Evolutionary conservation across 23 tunicate species (phyloP).

Genomic region (Corella eumyota): DNA sequence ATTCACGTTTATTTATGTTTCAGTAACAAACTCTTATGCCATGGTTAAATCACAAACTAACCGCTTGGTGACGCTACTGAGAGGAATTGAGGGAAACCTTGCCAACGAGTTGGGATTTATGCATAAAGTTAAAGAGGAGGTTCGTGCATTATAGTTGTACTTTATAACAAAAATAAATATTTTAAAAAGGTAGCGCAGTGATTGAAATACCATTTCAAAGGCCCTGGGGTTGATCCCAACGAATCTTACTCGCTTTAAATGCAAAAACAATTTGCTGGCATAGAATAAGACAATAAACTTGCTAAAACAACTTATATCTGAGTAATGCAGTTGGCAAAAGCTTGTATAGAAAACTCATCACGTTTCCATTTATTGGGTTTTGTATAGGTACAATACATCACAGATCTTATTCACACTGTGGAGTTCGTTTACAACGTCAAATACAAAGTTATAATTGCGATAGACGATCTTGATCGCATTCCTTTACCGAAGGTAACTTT

Average conservation of each 20-base stretch:
- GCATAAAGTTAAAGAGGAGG: constrained; percentile 57
- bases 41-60: constrained; percentile 48
- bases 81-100: constrained; percentile 20
- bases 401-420: constrained; percentile 23
- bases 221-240: too few species aligned
- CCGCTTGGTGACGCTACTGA: constrained; percentile 17
- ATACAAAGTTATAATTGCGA: constrained; percentile 49
- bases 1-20: background rate
- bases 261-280: too few species aligned
- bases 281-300: too few species aligned
- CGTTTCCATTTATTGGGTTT: too few species aligned
- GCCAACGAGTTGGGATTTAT: constrained; percentile 34
- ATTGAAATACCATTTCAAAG: too few species aligned
- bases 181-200: too few species aligned
- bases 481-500: constrained; percentile 52
- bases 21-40: constrained; percentile 17
- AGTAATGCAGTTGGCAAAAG: too few species aligned
- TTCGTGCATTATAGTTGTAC: too few species aligned
- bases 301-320: too few species aligned
- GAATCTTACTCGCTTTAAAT: too few species aligned
- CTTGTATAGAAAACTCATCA: too few species aligned
- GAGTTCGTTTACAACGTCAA: constrained; percentile 20
- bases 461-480: constrained; percentile 54
- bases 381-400: constrained; percentile 24
- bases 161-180: too few species aligned